Conservation (phyloP, 1,140 invertebrate genomes). For the Ganaspis sp. region DNA sequence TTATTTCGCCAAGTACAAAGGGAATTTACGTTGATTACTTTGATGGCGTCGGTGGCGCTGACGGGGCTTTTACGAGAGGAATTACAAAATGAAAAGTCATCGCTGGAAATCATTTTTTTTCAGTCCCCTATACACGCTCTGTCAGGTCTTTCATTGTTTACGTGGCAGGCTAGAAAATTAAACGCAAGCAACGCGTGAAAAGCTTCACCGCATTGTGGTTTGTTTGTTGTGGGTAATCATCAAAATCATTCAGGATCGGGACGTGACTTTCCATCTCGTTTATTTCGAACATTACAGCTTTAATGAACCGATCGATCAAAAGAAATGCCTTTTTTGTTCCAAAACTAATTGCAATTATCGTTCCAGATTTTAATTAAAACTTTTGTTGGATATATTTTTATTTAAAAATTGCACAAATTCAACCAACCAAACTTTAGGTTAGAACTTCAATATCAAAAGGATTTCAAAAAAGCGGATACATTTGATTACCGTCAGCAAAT, state of each 20-base stretch:
- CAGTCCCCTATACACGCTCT: slow-evolving; percentile 9
- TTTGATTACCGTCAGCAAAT: too few species aligned
- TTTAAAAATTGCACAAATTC: background rate
- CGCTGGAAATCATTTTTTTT: slow-evolving; percentile 8
- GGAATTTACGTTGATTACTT: slow-evolving; percentile 18
- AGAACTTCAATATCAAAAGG: too few species aligned
- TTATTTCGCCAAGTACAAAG: slow-evolving; percentile 2
- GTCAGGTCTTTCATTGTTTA: slow-evolving; percentile 12
- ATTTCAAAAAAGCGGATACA: too few species aligned
- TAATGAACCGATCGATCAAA: slow-evolving; percentile 5
- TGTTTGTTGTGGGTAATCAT: slow-evolving; percentile 27
- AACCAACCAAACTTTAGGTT: too few species aligned
- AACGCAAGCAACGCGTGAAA: slow-evolving; percentile 19
- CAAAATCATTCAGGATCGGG: slow-evolving; percentile 4
- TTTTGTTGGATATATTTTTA: background rate
- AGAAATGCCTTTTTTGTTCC: background rate
- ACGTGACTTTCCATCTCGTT: slow-evolving; percentile 11
- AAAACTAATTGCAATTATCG: slow-evolving; percentile 6
- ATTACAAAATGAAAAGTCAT: slow-evolving; percentile 26
- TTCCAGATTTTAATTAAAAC: too few species aligned
- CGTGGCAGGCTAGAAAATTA: slow-evolving; percentile 3
- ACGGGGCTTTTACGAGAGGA: background rate
- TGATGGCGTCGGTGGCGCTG: slow-evolving; percentile 13
- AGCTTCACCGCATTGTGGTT: slow-evolving; percentile 24
- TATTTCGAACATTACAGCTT: background rate